Evolutionary conservation across 2,888 invertebrate species (phyloP), one percentile per base, ranked within the genome.

Genomic region (Morpho achilles): DNA sequence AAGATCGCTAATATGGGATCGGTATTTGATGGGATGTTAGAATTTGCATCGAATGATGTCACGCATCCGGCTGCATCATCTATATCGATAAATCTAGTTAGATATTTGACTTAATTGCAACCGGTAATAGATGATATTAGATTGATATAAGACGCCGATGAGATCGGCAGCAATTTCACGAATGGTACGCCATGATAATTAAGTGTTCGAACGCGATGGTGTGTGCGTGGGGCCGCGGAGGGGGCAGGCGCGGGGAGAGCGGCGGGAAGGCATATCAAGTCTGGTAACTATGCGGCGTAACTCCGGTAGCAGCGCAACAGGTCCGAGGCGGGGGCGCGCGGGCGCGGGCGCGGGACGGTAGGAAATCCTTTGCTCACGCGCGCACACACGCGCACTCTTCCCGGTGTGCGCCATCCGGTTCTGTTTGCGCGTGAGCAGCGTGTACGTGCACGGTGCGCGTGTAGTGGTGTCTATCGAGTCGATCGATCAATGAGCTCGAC

Each of bases 201-300:
- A 85, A 84, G 81, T 81, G 82, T 83, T 80, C 77, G 80, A 76
- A 74, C 72, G 75, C 69, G 72, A 70, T 75, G 73, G 68, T 74
- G 84, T 82, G 83, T 84, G 87, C 76, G 84, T 84, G 79, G 76
- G 76, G 69, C 71, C 53, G 65, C 66, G 68, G 61, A 66, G 75
- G 71, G 73, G 73, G 68, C 70, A 69, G 64, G 70, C 69, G 73
- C 55, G 56, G 60, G 74, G 71, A 73, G 73, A 63, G 72, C 70
- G 68, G 70, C 71, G 81, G 80, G 81, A 84, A 77, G 77, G 85
- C 86, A 85, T 84, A 87, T 84, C 87, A 79, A 84, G 84, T 85
- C 87, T 84, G 87, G 89, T 88, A 90, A 89, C 86, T 89, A 90
- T 87, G 88, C 89, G 85, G 90, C 89, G 90, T 90, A 90, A 90